These are phyloP conservation scores for Mercenaria mercenaria DNA, from an alignment of 1,140 invertebrate species.

Conservation along the genomic window DNA sequence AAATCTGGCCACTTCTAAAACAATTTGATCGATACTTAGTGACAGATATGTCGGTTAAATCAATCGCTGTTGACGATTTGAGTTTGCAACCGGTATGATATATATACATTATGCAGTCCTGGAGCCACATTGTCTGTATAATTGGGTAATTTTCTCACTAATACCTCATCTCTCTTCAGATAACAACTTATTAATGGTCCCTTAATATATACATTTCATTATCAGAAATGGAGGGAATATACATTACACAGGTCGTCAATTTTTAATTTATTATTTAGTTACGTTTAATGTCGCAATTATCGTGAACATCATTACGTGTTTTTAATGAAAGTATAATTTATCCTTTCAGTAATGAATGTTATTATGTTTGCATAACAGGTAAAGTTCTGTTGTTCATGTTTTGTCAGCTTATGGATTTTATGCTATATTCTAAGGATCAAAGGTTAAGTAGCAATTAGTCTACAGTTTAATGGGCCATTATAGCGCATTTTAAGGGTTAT, in stretches of 20 bases:
- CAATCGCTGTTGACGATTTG: too few relatives aligned
- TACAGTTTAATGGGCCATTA: background rate
- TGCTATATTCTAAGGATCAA: background rate
- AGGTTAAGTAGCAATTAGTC: background rate
- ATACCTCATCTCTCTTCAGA: slow-evolving; percentile 4
- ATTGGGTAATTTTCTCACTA: slow-evolving; percentile 19
- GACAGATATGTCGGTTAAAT: too few relatives aligned
- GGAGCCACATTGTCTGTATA: slow-evolving; percentile 7
- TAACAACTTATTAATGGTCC: slow-evolving; percentile 11
- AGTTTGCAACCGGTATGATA: background rate
- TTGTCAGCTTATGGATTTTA: background rate
- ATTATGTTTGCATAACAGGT: background rate
- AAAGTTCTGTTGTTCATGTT: too few relatives aligned
- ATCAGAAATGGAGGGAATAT: background rate
- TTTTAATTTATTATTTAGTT: slow-evolving; percentile 27
- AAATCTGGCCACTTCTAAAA: too few relatives aligned
- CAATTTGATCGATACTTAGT: too few relatives aligned
- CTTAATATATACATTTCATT: slow-evolving; percentile 25
- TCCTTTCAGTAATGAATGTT: background rate
- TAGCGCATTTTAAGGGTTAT: background rate
- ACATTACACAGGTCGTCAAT: background rate
- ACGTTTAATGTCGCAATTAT: slow-evolving; percentile 5
- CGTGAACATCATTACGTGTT: background rate
- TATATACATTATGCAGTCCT: slow-evolving; percentile 25
- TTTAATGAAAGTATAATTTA: slow-evolving; percentile 1